Evolutionary conservation across 2,797 vertebrate genomes (phyloP).

Genomic region (Clarias fuscus): DNA sequence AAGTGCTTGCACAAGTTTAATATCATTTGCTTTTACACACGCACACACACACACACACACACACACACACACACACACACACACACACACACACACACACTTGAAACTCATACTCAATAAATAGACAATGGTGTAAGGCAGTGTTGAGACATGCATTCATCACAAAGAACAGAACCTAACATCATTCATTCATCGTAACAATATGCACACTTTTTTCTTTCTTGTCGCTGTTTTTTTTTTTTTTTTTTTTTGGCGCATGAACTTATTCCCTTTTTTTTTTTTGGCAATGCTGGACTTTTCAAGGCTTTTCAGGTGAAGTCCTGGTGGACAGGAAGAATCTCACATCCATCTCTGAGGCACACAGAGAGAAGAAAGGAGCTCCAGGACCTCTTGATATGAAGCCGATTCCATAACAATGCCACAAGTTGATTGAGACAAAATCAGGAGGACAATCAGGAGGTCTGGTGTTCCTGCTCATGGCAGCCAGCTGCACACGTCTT

Average conservation of each 20-base stretch:
- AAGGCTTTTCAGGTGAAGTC: constrained; percentile 90
- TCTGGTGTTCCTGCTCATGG: constrained; percentile 60
- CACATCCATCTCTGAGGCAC: constrained; percentile 55
- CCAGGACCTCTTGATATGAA: constrained; percentile 71
- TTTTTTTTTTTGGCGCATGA: constrained; percentile 56
- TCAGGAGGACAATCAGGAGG: constrained; percentile 50
- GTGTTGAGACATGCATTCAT: constrained; percentile 86
- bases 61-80: constrained; percentile 35
- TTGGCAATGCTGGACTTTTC: constrained; percentile 70
- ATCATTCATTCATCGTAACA: constrained; percentile 72
- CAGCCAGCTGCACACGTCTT: constrained; percentile 76
- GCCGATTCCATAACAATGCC: constrained; percentile 67
- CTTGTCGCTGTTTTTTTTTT: no score
- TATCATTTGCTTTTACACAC: constrained; percentile 46
- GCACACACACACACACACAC: constrained; percentile 7
- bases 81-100: constrained; percentile 70
- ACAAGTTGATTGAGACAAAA: constrained; percentile 59
- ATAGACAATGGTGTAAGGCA: constrained; percentile 94
- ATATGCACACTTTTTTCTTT: constrained; percentile 83
- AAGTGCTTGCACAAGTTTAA: constrained; percentile 55
- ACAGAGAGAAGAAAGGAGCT: constrained; percentile 58
- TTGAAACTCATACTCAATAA: constrained; percentile 85
- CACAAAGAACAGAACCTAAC: constrained; percentile 76
- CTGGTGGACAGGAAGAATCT: constrained; percentile 77
- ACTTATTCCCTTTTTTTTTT: constrained; percentile 53